Conservation (phyloP, 2,797 vertebrate species). For the Chiloscyllium punctatum region DNA sequence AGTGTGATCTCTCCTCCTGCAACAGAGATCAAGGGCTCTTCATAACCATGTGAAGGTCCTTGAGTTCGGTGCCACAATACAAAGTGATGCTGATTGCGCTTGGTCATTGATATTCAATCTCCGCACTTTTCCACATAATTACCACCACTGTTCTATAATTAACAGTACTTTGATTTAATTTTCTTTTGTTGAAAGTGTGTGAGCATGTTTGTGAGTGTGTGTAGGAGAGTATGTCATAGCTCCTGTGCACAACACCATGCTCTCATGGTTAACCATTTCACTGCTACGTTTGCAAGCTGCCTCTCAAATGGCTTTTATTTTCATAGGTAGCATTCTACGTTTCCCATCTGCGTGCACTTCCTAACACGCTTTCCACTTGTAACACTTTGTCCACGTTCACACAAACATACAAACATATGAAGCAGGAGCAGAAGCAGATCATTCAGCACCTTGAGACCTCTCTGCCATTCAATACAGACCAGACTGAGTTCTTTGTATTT, state of each 20-base stretch:
- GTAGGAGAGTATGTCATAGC: neutral
- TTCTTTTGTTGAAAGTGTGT: slow-evolving; percentile 12
- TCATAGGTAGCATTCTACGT: neutral
- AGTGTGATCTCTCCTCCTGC: neutral
- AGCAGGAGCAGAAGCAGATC: no score
- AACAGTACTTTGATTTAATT: slow-evolving; percentile 30
- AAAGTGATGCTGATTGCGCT: slow-evolving; percentile 14
- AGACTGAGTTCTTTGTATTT: no score
- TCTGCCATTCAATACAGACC: no score
- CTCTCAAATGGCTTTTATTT: neutral
- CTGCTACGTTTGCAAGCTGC: neutral
- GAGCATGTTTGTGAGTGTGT: neutral
- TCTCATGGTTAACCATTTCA: slow-evolving; percentile 1
- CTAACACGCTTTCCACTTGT: neutral
- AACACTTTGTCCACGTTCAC: neutral
- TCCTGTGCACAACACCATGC: neutral
- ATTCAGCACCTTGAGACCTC: no score
- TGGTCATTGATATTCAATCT: slow-evolving; percentile 13
- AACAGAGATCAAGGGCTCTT: neutral
- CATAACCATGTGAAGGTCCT: slow-evolving; percentile 19
- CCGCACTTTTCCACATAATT: slow-evolving; percentile 22
- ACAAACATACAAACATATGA: no score
- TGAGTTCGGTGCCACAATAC: neutral
- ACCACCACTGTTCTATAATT: slow-evolving; percentile 31
- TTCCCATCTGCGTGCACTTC: neutral